Base-by-base conservation (phyloP, 1,140 invertebrate species). In the roundworm (Caenorhabditis elegans) region DNA sequence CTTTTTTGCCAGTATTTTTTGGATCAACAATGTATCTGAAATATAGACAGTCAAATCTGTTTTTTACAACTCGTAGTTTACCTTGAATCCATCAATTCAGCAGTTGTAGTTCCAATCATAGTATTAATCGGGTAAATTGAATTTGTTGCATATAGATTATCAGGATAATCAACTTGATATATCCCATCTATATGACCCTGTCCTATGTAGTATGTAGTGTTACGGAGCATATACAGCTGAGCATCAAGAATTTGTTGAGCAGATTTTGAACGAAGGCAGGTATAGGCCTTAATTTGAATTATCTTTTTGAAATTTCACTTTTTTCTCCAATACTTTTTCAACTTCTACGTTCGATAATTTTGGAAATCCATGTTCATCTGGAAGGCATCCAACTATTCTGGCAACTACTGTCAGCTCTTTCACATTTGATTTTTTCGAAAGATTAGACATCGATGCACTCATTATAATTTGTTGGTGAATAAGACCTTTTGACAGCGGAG, bases 381-480 rank as follows among this genome's bases (percentile, higher is more conserved):
- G 19, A 13, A 70, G 34, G 39, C 60, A 70, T n/a, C 19, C 19
- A 22, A 70, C 60, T 6, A 36, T 70, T 13, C 43, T 31, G 8
- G 60, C 34, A 17, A 70, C n/a, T 36, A 17, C 28, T 39, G 60
- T 70, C 1, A 19, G 19, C 22, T 4, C 31, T 70, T 70, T 70
- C 19, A 31, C 36, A 39, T 70, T 70, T 13, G 34, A 39, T 26
- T 70, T 39, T 13, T 39, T 70, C 0, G 60, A 43, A 5, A 70
- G 17, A 24, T 39, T 70, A 10, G 60, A 11, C n/a, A 70, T 3
- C 0, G 60, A 34, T 17, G 34, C 60, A 39, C 60, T 70, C 60
- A 70, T 43, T 39, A 70, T 13, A 13, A 43, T 43, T 70, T 70
- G 60, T 39, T 70, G 60, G 11, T 70, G 60, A 39, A 70, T 70